phyloP scores from a whole-genome alignment of 2,113 vertebrate genomes.

The Hystrix cristata region DNA sequence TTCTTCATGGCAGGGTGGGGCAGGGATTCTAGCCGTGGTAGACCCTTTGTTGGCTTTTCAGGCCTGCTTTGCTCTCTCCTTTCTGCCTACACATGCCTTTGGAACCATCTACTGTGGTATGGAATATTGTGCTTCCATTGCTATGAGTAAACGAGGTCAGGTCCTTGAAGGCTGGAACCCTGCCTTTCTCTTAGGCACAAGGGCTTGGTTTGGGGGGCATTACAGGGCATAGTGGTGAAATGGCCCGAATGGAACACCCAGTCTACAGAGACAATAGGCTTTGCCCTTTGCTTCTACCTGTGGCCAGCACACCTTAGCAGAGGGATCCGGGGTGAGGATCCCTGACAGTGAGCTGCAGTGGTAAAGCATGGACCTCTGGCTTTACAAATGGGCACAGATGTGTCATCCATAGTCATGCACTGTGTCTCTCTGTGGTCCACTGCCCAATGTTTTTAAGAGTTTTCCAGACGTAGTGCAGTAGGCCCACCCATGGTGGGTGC shows the following conservation, averaged over 20 bases:
- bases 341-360: background rate
- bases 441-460: background rate
- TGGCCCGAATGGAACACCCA: too few relatives aligned
- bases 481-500: background rate
- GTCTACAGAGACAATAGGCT: background rate
- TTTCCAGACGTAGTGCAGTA: background rate
- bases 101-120: background rate
- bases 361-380: too few relatives aligned
- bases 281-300: background rate
- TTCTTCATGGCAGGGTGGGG: background rate
- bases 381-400: too few relatives aligned
- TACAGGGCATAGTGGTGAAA: background rate
- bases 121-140: background rate
- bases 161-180: background rate
- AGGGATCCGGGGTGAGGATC: background rate
- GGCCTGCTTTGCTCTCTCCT: background rate
- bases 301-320: background rate
- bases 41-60: background rate
- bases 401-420: background rate
- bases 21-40: background rate
- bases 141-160: background rate
- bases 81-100: accelerated
- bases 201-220: background rate
- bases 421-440: background rate
- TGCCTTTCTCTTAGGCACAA: background rate